Conservation (phyloP, 2,888 invertebrate genomes). For the Cosmorhoe ocellata region DNA sequence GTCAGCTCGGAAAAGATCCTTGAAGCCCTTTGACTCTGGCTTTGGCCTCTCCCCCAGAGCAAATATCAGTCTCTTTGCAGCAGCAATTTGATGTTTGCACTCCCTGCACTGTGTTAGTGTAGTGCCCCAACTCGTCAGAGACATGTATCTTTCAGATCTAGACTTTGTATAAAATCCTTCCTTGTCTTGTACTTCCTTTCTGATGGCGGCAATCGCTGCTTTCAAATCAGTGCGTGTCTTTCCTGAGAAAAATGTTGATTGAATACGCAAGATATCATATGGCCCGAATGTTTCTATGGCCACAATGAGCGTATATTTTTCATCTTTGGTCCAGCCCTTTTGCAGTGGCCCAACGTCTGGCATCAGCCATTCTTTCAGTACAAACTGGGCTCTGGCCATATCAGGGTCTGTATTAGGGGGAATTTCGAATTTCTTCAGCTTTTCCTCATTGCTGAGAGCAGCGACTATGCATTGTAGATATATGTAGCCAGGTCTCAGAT, state of each 20-base stretch:
- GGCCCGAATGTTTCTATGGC: constrained; percentile 9
- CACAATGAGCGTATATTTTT: constrained; percentile 14
- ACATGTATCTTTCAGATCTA: constrained; percentile 2
- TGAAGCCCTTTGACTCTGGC: neutral
- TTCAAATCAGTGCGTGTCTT: constrained; percentile 10
- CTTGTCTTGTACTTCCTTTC: neutral
- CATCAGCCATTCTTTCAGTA: constrained; percentile 15
- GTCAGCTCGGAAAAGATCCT: neutral
- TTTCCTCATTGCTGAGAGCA: constrained; percentile 4
- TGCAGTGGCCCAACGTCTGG: constrained; percentile 3
- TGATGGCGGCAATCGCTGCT: constrained; percentile 1
- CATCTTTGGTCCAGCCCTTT: constrained; percentile 12
- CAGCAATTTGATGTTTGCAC: neutral
- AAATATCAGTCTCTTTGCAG: constrained; percentile 3
- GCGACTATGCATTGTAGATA: constrained; percentile 13
- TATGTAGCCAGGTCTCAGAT: constrained; percentile 10
- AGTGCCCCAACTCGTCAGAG: constrained; percentile 11
- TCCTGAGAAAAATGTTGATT: constrained; percentile 4
- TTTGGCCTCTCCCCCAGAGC: constrained; percentile 6
- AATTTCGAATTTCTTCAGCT: constrained; percentile 4
- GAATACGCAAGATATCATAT: constrained; percentile 1
- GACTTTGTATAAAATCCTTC: constrained; percentile 5
- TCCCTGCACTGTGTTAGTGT: constrained; percentile 7
- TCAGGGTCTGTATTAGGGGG: neutral
- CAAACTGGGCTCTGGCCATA: constrained; percentile 12